These are phyloP conservation scores for Eumeta japonica DNA, from an alignment of 1,140 invertebrate species.

Conservation along the genomic window DNA sequence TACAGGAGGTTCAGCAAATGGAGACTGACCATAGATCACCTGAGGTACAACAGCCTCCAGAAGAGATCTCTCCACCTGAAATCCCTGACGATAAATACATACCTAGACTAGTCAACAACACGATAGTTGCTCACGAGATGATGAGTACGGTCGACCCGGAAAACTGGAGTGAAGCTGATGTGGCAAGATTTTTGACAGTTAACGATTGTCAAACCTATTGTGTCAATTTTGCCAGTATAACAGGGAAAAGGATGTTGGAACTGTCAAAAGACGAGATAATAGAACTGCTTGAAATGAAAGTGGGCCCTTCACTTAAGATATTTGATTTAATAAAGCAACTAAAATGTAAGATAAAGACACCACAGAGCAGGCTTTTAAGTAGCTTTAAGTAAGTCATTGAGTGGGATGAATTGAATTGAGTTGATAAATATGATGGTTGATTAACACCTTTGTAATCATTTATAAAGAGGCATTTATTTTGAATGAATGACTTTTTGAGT, in stretches of 20 bases:
- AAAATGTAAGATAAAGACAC: conserved; percentile 78
- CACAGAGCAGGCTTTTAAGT: conserved; percentile 60
- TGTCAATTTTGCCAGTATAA: conserved; percentile 80
- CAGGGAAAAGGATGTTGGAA: conserved; percentile 75
- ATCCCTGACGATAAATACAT: conserved; percentile 61
- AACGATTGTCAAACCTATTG: conserved; percentile 90
- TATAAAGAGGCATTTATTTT: too few species aligned
- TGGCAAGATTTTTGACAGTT: conserved; percentile 81
- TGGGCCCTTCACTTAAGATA: conserved; percentile 91
- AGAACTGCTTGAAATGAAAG: conserved; percentile 86
- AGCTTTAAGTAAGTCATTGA: too few species aligned
- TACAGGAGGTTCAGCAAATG: too few species aligned
- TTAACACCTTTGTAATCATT: too few species aligned
- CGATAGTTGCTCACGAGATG: conserved; percentile 32
- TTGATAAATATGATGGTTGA: too few species aligned
- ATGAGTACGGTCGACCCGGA: conserved; percentile 41
- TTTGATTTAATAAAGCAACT: conserved; percentile 86
- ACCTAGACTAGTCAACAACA: conserved; percentile 69
- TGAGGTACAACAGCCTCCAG: too few species aligned
- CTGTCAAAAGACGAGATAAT: conserved; percentile 88
- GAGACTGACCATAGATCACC: too few species aligned
- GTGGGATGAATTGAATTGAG: too few species aligned
- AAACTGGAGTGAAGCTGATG: conserved; percentile 79
- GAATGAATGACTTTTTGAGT: too few species aligned
- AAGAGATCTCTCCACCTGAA: too few species aligned